These are phyloP conservation scores for Anguilla rostrata DNA, from an alignment of 2,113 vertebrate species.

Conservation along the genomic window DNA sequence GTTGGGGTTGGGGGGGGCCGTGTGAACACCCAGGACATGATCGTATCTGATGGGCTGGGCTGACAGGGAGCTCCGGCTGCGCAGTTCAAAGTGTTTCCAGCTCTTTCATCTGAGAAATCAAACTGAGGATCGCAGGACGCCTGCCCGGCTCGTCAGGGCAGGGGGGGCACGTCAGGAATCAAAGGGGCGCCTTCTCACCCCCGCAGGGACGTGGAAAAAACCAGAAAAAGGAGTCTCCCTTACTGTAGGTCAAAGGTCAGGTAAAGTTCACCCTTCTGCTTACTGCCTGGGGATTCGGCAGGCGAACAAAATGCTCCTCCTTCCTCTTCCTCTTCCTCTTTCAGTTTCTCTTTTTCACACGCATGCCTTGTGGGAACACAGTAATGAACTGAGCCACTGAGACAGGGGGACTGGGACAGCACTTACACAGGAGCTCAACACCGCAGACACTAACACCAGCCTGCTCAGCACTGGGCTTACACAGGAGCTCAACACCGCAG, in stretches of 20 bases:
- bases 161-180: slow-evolving; percentile 53
- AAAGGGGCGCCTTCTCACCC: slow-evolving; percentile 60
- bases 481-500: no score
- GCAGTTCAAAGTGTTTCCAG: slow-evolving; percentile 62
- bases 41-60: slow-evolving; percentile 58
- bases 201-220: slow-evolving; percentile 51
- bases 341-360: background rate
- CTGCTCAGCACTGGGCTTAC: background rate
- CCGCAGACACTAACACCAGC: background rate
- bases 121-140: slow-evolving; percentile 65
- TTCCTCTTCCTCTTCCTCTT: slow-evolving; percentile 25
- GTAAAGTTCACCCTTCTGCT: slow-evolving; percentile 52
- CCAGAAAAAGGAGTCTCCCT: slow-evolving; percentile 55
- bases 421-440: slow-evolving; percentile 5
- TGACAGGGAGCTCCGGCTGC: slow-evolving; percentile 47
- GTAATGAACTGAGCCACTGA: slow-evolving; percentile 12
- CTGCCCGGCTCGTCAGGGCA: slow-evolving; percentile 62
- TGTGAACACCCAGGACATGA: slow-evolving; percentile 67
- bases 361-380: background rate
- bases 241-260: slow-evolving; percentile 70
- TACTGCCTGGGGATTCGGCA: slow-evolving; percentile 52
- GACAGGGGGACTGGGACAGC: background rate
- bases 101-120: slow-evolving; percentile 71
- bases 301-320: background rate
- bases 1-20: background rate